These are phyloP conservation scores for Danaus chrysippus DNA, from an alignment of 2,888 invertebrate species.

Conservation along the genomic window DNA sequence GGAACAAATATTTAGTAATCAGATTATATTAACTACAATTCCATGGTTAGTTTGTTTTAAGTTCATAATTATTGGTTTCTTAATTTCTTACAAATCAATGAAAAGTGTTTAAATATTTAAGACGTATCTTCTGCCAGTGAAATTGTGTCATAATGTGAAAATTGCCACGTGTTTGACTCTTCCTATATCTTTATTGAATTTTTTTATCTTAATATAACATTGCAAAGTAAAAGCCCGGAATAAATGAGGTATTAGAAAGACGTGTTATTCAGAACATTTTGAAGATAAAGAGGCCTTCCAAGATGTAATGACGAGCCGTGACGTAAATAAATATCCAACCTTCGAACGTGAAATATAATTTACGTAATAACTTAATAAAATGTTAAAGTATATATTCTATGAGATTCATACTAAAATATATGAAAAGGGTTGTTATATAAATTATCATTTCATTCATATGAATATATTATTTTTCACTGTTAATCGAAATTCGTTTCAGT, in stretches of 20 bases:
- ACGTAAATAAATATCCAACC: neutral
- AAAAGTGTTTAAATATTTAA: no score
- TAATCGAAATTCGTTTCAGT: no score
- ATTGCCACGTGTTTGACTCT: neutral
- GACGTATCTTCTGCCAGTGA: no score
- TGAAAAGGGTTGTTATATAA: no score
- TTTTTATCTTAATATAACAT: conserved; percentile 1
- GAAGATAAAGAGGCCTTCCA: neutral
- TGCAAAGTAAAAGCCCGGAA: conserved; percentile 11
- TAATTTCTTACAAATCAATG: no score
- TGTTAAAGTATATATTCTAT: no score
- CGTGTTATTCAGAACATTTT: conserved; percentile 5
- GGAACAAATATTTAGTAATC: neutral
- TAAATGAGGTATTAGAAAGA: conserved; percentile 26
- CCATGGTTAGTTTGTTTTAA: no score
- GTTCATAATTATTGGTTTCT: no score
- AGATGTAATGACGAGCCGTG: conserved; percentile 3
- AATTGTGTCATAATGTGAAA: no score
- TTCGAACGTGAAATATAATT: neutral
- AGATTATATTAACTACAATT: neutral
- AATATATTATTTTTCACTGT: no score
- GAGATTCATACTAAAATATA: no score
- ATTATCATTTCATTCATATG: no score
- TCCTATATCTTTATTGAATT: neutral
- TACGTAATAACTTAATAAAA: neutral